Evolutionary conservation across 2,113 vertebrate genomes (phyloP), one percentile per base, ranked within the genome.

Genomic region (Echinops telfairi): DNA sequence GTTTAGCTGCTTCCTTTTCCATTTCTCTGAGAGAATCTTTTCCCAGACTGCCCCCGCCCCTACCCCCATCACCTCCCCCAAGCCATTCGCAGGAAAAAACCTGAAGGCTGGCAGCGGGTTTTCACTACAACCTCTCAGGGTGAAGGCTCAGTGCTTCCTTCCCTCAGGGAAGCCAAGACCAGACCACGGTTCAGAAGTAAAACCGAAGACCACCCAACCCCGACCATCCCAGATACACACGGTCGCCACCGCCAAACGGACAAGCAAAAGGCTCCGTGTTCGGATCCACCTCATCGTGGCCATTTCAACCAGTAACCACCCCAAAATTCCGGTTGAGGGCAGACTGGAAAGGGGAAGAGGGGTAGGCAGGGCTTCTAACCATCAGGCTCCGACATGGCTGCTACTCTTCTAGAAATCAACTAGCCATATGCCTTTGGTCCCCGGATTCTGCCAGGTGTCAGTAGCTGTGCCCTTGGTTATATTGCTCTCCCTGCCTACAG

Each of bases 401-500:
- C 58, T 64, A n/a, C 58, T 80, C 43, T 84, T 88, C 64, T 60
- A 78, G 88, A 82, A 96, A 91, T 38, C 38, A 71, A 38, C 12
- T 89, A 31, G 77, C 71, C 95, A 68, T 0, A 96, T 86, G 96
- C 71, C 84, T 76, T 96, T 77, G 93, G 75, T 88, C 97, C 96
- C 81, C 19, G 80, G 93, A 87, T 85, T 73, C 2, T 0, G 95
- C 96, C 95, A 95, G 76, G 17, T n/a, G n/a, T n/a, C n/a, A 73
- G 84, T 15, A 33, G 86, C 89, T 85, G 82, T 68, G 0, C 93
- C 96, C 71, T 83, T 91, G 95, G 88, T 97, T 97, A 97, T 53
- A 10, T 11, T 53, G 98, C 97, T 98, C 94, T 97, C 97, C 96
- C 97, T 98, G 97, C 96, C 97, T 94, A 95, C 96, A 95, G 96